Evolutionary conservation across 2,113 vertebrate species (phyloP).

Genomic region (Eira barbara): DNA sequence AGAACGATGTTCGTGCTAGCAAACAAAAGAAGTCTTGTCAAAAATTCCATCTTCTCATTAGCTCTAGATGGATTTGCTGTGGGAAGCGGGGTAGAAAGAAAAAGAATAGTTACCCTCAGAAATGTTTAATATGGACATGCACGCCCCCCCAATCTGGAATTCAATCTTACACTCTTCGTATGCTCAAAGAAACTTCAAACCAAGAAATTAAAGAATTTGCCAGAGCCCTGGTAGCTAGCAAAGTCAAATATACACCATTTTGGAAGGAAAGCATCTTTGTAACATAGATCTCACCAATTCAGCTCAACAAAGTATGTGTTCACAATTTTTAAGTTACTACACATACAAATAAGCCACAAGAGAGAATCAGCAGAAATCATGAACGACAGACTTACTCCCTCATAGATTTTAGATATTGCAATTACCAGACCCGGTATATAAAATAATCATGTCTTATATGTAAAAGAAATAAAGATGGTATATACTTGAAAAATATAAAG

Average conservation of each 20-base stretch:
- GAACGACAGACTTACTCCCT: neutral
- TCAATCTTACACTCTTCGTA: neutral
- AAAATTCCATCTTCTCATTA: neutral
- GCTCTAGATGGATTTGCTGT: neutral
- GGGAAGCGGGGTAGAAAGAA: neutral
- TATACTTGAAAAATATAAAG: neutral
- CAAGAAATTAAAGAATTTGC: neutral
- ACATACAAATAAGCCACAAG: neutral
- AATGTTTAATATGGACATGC: neutral
- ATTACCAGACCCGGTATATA: neutral
- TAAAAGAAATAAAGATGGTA: neutral
- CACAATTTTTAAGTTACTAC: neutral
- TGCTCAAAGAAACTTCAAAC: neutral
- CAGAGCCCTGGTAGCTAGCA: neutral
- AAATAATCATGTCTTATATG: neutral
- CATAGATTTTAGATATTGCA: neutral
- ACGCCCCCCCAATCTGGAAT: neutral
- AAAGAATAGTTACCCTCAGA: neutral
- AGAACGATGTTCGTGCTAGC: neutral
- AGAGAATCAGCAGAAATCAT: neutral
- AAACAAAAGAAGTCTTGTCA: neutral
- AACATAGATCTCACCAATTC: neutral
- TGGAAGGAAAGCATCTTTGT: neutral
- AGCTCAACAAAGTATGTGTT: neutral
- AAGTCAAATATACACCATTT: neutral